Percentiles rank a stretch among this genome's conserved stretches.
phyloP scores from a whole-genome alignment of 2,113 vertebrate species.

The Tamias sibiricus region DNA sequence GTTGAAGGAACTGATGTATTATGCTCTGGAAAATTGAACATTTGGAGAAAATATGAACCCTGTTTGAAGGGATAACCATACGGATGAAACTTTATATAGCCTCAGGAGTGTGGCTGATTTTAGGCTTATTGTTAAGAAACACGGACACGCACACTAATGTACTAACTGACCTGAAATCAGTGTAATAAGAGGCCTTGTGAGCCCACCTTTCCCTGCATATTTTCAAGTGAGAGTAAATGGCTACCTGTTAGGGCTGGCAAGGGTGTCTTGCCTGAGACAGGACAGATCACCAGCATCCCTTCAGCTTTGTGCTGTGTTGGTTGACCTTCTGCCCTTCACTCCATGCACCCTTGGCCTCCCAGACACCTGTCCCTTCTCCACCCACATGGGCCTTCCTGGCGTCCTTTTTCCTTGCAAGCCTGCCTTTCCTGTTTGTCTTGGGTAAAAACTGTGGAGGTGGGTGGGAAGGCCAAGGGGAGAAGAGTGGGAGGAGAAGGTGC shows the following conservation, averaged over 20 bases:
- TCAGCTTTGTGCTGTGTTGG: background rate
- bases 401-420: background rate
- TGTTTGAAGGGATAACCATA: background rate
- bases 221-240: background rate
- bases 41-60: background rate
- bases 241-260: background rate
- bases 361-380: background rate
- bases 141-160: background rate
- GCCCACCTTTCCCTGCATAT: background rate
- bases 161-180: background rate
- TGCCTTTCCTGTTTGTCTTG: slow-evolving; percentile 26
- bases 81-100: background rate
- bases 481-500: background rate
- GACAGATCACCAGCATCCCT: too few relatives aligned
- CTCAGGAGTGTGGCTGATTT: background rate
- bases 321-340: background rate
- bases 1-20: background rate
- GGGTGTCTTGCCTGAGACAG: background rate
- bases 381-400: background rate
- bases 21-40: background rate
- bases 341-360: background rate
- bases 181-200: background rate
- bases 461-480: background rate
- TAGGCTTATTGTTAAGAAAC: background rate
- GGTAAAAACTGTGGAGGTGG: background rate